phyloP scores from a whole-genome alignment of 2,113 vertebrate species.

The Thermophis baileyi region DNA sequence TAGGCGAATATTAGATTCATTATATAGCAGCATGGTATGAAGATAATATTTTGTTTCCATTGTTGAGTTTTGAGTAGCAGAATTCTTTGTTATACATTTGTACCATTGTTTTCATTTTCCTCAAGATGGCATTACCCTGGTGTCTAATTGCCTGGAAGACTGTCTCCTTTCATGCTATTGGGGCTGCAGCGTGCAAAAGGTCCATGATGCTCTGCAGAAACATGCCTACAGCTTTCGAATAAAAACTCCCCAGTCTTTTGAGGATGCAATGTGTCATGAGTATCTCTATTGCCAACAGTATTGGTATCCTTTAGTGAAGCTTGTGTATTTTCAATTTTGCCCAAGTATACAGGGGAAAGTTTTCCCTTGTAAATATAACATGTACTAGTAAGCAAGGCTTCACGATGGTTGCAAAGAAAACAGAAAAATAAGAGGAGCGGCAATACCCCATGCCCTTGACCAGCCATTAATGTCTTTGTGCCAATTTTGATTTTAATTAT shows the following conservation, averaged over 20 bases:
- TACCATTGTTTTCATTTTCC: conserved; percentile 25
- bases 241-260: conserved; percentile 73
- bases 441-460: neutral
- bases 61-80: neutral
- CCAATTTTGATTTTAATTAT: neutral
- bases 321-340: neutral
- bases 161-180: conserved; percentile 88
- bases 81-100: neutral
- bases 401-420: neutral
- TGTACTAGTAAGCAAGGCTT: neutral
- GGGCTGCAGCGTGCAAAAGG: conserved; percentile 83
- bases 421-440: neutral
- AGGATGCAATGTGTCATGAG: conserved; percentile 76
- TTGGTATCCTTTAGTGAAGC: conserved; percentile 84
- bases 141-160: conserved; percentile 81
- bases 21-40: no score
- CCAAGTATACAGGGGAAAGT: neutral
- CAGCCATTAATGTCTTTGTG: neutral
- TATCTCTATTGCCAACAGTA: conserved; percentile 79
- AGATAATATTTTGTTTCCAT: neutral
- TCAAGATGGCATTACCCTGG: conserved; percentile 79
- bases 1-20: no score
- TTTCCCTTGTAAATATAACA: neutral
- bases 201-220: conserved; percentile 81
- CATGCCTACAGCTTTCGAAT: conserved; percentile 74